Base-by-base conservation (phyloP, 2,113 vertebrate species). In the Notothenia rossii region DNA sequence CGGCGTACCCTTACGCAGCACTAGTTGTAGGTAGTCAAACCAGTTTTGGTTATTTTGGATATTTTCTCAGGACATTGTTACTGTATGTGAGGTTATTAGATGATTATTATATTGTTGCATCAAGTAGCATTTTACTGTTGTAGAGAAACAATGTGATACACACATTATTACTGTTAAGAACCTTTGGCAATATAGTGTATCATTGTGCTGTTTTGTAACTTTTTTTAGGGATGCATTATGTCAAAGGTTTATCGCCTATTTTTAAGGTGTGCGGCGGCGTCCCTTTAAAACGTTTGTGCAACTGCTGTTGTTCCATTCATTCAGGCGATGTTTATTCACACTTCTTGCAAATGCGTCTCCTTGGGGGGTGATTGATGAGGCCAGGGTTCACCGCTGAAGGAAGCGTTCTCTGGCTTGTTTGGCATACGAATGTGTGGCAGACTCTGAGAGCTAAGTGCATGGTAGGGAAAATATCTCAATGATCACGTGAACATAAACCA, bases 361-460 rank as follows among this genome's bases (percentile, higher is more conserved):
- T 68, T 58, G 68, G 43, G 73, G 13, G 81, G 71, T 81, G 91
- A 91, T 88, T 78, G 89, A 93, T 90, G 88, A 79, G 68, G 74
- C 65, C 13, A 65, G 71, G 82, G 69, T 72, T 15, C 18, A 22
- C 51, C 2, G 4, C 69, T 64, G 85, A 83, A 84, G 89, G 86
- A 85, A 67, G 70, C 50, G 12, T 77, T 6, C 50, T 36, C 58
- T 4, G 40, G 46, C 49, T 22, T 33, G 50, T 46, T 50, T 61
- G 48, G 83, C 72, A 81, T 82, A 17, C 45, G 63, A 87, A 86
- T 73, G 20, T 7, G 14, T 40, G 70, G 69, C 48, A 63, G 70
- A 51, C 58, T 11, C 6, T 2, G 14, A 65, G 36, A 33, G 63
- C 68, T 60, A 33, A 46, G 33, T 66, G 58, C 22, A 76, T 7